These are phyloP conservation scores for Pharmacophagus antenor DNA, from an alignment of 2,888 invertebrate genomes.

Conservation along the genomic window DNA sequence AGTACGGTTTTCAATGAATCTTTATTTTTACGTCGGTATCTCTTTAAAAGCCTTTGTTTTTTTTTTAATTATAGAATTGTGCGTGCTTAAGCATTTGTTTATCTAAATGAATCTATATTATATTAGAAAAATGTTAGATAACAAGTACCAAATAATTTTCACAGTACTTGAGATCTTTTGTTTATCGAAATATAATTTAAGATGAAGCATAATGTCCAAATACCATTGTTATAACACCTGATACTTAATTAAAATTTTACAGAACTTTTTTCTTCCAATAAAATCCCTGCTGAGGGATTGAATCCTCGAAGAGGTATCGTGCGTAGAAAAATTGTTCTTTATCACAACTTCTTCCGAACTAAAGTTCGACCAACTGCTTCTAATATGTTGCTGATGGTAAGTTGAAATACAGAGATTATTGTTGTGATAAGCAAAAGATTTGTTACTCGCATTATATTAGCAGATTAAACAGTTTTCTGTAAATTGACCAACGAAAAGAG, in stretches of 20 bases:
- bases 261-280: conserved; percentile 61
- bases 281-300: conserved; percentile 73
- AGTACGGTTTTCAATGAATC: conserved; percentile 39
- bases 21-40: background rate
- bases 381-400: conserved; percentile 91
- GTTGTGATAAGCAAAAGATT: too few relatives aligned
- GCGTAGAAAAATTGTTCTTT: conserved; percentile 86
- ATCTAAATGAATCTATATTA: background rate
- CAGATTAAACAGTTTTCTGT: too few relatives aligned
- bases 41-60: background rate
- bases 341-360: conserved; percentile 89
- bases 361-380: conserved; percentile 87
- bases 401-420: too few relatives aligned
- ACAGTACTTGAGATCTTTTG: background rate
- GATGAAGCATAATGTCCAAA: too few relatives aligned
- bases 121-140: too few relatives aligned
- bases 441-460: too few relatives aligned
- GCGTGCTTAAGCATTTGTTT: background rate
- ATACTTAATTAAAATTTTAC: conserved; percentile 37
- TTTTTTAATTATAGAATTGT: background rate
- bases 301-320: conserved; percentile 81
- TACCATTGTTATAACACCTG: background rate
- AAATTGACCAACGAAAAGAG: too few relatives aligned
- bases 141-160: background rate
- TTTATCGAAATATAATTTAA: too few relatives aligned